Conservation (phyloP, 2,797 vertebrate species). For the Micrastur ruficollis region DNA sequence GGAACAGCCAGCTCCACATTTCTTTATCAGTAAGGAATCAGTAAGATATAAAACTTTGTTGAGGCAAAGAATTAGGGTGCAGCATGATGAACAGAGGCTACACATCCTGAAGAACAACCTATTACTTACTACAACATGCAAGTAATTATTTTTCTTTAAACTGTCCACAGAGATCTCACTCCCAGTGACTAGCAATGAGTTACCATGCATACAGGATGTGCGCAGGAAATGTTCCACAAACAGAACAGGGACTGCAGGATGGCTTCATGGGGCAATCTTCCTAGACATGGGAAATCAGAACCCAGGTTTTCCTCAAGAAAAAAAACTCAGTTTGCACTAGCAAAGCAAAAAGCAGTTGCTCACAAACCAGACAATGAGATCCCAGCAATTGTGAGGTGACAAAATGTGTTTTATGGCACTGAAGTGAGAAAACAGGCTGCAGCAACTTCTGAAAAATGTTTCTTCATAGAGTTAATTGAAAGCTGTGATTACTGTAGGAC, state of each 20-base stretch:
- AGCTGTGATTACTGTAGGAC: background rate
- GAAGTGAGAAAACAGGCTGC: background rate
- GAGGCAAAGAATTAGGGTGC: background rate
- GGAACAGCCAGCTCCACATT: background rate
- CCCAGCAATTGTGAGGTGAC: background rate
- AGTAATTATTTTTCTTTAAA: background rate
- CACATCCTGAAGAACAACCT: background rate
- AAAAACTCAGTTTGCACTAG: background rate
- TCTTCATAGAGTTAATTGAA: background rate
- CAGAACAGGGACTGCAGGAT: background rate
- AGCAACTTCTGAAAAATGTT: background rate
- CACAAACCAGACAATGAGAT: background rate
- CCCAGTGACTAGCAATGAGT: background rate
- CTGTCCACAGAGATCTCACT: background rate
- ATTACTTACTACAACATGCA: background rate
- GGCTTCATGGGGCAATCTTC: background rate
- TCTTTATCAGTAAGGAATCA: background rate
- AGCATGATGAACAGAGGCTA: background rate
- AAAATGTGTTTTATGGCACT: background rate
- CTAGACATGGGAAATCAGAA: background rate
- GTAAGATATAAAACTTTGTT: background rate
- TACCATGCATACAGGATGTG: background rate
- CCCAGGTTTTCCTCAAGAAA: background rate
- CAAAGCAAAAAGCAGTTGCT: background rate
- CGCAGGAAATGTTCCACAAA: background rate